Conservation (phyloP, 2,888 invertebrate genomes). For the Falcaria lacertinaria region DNA sequence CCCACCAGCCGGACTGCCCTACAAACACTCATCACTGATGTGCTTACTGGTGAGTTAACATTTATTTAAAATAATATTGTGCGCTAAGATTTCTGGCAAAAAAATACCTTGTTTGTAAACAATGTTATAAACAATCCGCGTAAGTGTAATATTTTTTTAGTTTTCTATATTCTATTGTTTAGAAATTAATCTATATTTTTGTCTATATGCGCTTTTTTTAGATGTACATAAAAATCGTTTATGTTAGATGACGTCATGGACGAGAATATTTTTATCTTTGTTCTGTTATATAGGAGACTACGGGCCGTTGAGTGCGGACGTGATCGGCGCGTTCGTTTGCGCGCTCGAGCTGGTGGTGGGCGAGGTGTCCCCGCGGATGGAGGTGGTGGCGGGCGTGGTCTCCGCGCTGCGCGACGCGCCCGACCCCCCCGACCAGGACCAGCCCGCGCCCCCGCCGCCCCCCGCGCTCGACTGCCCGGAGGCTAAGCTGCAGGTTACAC, state of each 20-base stretch:
- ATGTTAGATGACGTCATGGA: too few relatives aligned
- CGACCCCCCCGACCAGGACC: slow-evolving; percentile 37
- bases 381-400: slow-evolving; percentile 74
- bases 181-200: too few relatives aligned
- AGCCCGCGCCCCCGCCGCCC: slow-evolving; percentile 28
- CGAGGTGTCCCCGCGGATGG: slow-evolving; percentile 64
- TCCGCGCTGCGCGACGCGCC: slow-evolving; percentile 79
- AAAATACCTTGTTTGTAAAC: too few relatives aligned
- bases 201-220: too few relatives aligned
- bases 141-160: too few relatives aligned
- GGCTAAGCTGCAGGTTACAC: slow-evolving; percentile 58
- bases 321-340: slow-evolving; percentile 61
- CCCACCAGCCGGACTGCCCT: slow-evolving; percentile 68
- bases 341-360: slow-evolving; percentile 62
- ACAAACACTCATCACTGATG: slow-evolving; percentile 54
- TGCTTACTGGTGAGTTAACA: slow-evolving; percentile 45
- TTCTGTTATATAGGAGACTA: slow-evolving; percentile 68
- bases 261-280: too few relatives aligned
- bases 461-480: slow-evolving; percentile 47
- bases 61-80: slow-evolving; percentile 12
- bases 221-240: too few relatives aligned
- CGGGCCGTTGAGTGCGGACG: slow-evolving; percentile 54
- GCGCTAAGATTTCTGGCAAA: too few relatives aligned
- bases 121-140: too few relatives aligned
- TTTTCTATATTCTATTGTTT: too few relatives aligned